These are phyloP conservation scores for Drosophila demipolita DNA, from an alignment of 2,888 invertebrate species.

Conservation along the genomic window DNA sequence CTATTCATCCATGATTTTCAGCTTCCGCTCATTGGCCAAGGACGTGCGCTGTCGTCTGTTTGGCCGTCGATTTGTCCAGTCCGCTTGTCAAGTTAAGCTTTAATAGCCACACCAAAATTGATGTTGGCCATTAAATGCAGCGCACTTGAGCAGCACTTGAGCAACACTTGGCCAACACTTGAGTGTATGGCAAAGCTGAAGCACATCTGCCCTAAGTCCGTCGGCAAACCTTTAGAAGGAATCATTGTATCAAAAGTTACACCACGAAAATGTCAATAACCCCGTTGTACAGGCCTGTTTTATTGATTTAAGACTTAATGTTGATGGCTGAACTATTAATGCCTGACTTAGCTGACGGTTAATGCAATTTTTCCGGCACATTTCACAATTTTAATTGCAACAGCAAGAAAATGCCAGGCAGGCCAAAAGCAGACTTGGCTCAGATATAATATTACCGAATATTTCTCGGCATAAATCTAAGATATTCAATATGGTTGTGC, in stretches of 20 bases:
- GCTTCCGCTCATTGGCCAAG: slow-evolving; percentile 60
- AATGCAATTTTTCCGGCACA: slow-evolving; percentile 67
- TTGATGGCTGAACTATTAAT: slow-evolving; percentile 59
- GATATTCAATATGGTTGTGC: slow-evolving; percentile 2
- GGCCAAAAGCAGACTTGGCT: slow-evolving; percentile 50
- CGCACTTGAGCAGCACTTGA: slow-evolving; percentile 30
- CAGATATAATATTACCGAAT: slow-evolving; percentile 20
- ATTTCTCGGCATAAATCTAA: neutral
- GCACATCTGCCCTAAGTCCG: slow-evolving; percentile 5
- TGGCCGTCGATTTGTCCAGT: slow-evolving; percentile 16
- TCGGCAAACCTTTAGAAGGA: neutral
- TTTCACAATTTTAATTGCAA: slow-evolving; percentile 68
- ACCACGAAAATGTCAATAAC: slow-evolving; percentile 61
- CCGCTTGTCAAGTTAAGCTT: slow-evolving; percentile 51
- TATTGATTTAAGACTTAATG: slow-evolving; percentile 27
- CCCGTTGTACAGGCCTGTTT: slow-evolving; percentile 47
- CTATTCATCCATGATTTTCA: slow-evolving; percentile 57
- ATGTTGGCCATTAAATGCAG: slow-evolving; percentile 70
- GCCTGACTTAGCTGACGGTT: slow-evolving; percentile 40
- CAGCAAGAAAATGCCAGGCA: slow-evolving; percentile 34
- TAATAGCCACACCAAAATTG: slow-evolving; percentile 63
- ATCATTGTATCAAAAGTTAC: slow-evolving; percentile 21
- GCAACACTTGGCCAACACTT: slow-evolving; percentile 10
- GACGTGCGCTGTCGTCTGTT: slow-evolving; percentile 40
- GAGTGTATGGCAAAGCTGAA: neutral